Base-by-base conservation (phyloP, 2,888 invertebrate species). In the Dicranocentrus wangi region DNA sequence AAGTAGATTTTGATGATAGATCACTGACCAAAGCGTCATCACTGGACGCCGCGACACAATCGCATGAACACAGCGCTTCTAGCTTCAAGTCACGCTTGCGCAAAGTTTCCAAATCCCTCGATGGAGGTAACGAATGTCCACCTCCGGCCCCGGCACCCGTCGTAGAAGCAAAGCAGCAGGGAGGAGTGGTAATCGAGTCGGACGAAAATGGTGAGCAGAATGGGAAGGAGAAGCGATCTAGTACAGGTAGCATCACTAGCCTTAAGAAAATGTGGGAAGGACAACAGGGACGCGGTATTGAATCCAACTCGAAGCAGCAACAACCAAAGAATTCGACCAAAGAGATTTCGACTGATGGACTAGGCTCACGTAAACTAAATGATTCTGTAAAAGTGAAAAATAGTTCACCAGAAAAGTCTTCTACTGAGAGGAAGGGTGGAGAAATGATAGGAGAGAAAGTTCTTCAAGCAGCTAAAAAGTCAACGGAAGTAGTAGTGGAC, bases 211-310 rank as follows among this genome's bases (percentile, higher is more conserved):
- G 70, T 43, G 86, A 86, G 71, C 83, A 83, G 42, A 82, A 94
- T 68, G 92, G 92, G 17, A 94, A 95, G 69, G 95, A 95, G 88
- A 96, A 96, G 88, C 91, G 96, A 15, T 93, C 95, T 85, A 96
- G 96, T 89, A 96, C 96, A 65, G 96, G 96, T 83, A 95, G 95
- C 90, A 97, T 97, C 88, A 95, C 93, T 88, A 96, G 95, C 89
- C 90, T 97, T 87, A 96, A 96, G 89, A 95, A 95, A 89, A 90
- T 97, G 83, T 97, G 97, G 97, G 97, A 97, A 89, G 93, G 93
- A 85, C 85, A 86, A 58, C 66, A 76, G 13, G 51, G 68, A 51
- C 63, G 81, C 15, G 42, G 23, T 3, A 47, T 61, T n/a, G 75
- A 81, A 10, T 55, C 72, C 55, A 78, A 70, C 60, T 77, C 76